phyloP scores from a whole-genome alignment of 2,797 vertebrate species.

The Rallus crepitans region DNA sequence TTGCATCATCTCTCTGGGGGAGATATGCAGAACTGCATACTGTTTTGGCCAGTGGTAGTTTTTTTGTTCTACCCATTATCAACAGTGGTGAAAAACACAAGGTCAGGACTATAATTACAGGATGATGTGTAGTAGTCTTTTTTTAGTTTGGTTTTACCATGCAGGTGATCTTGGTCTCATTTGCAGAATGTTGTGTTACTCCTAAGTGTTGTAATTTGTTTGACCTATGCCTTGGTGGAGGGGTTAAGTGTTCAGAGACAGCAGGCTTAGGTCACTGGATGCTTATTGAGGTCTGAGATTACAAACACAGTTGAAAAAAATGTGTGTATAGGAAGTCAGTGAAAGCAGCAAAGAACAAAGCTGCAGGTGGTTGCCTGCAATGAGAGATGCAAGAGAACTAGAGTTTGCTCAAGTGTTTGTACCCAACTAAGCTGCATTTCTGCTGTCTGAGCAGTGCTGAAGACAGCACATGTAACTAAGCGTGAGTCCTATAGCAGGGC shows the following conservation, averaged over 20 bases:
- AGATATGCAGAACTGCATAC: not conserved
- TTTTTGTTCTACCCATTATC: not conserved
- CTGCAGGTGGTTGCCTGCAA: not conserved
- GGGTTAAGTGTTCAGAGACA: not conserved
- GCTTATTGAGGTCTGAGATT: not conserved
- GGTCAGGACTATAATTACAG: not conserved
- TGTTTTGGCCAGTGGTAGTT: not conserved
- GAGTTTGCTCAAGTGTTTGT: not conserved
- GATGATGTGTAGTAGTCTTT: not conserved
- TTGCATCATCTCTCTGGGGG: not conserved
- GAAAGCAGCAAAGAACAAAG: not conserved
- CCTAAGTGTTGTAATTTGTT: not conserved
- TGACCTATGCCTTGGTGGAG: not conserved
- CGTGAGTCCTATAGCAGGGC: not conserved
- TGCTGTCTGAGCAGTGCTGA: not conserved
- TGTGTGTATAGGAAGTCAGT: not conserved
- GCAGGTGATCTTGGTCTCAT: not conserved
- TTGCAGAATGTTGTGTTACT: not conserved
- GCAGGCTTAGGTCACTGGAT: not conserved
- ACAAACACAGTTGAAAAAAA: not conserved
- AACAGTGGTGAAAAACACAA: not conserved
- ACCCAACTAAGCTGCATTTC: not conserved
- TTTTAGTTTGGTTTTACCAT: not conserved
- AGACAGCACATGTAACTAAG: not conserved
- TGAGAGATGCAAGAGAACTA: not conserved